Percentiles rank a stretch among this genome's conserved stretches.
phyloP scores from a whole-genome alignment of 2,797 vertebrate species.

The Zenarchopterus dispar region DNA sequence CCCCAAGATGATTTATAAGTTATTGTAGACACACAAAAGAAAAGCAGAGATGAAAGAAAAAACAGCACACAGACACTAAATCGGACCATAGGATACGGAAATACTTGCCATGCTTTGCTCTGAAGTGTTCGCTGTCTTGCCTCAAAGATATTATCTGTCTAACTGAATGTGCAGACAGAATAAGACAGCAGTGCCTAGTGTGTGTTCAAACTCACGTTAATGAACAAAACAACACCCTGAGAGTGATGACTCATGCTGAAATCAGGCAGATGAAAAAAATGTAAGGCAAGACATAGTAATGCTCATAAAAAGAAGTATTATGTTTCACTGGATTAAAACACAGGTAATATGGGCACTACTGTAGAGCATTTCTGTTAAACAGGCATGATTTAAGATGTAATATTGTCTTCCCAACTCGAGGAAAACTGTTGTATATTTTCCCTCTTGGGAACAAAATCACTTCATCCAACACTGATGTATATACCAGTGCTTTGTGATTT shows the following conservation, averaged over 20 bases:
- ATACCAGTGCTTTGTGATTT: conserved; percentile 59
- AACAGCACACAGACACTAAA: conserved; percentile 4
- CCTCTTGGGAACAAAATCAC: conserved; percentile 25
- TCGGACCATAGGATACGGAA: conserved; percentile 19
- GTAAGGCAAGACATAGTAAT: conserved; percentile 24
- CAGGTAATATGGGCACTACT: not conserved
- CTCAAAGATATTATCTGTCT: conserved; percentile 41
- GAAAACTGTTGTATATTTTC: too few species aligned
- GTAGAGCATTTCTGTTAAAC: conserved; percentile 7
- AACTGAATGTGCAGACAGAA: conserved; percentile 38
- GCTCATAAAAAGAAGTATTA: conserved; percentile 22
- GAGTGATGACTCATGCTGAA: conserved; percentile 63
- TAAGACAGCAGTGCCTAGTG: conserved; percentile 43
- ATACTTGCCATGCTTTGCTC: conserved; percentile 10
- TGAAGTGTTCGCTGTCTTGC: conserved; percentile 23
- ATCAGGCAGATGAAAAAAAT: conserved; percentile 43
- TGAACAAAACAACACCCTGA: conserved; percentile 56
- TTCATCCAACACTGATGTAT: conserved; percentile 29
- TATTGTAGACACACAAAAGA: conserved; percentile 24
- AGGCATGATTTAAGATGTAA: too few species aligned
- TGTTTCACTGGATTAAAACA: conserved; percentile 14
- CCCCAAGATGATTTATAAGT: conserved; percentile 34
- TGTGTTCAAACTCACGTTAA: conserved; percentile 42
- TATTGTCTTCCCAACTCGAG: too few species aligned
- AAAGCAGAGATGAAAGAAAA: conserved; percentile 10